phyloP scores from a whole-genome alignment of 2,888 invertebrate genomes.

The Rosalia funebris region DNA sequence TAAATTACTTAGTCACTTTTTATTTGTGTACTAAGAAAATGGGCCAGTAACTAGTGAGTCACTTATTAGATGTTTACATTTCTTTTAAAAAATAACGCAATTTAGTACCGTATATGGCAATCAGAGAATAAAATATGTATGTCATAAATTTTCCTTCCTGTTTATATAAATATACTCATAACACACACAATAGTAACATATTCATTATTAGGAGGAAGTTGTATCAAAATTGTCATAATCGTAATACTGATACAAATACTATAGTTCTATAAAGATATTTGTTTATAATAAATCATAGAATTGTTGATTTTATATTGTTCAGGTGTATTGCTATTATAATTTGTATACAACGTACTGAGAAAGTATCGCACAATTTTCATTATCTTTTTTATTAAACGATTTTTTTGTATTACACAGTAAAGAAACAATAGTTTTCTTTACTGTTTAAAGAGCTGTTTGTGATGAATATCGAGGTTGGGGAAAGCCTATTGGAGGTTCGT shows the following conservation, averaged over 20 bases:
- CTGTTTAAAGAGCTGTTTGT: too few species aligned
- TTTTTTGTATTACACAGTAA: too few species aligned
- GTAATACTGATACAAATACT: not conserved
- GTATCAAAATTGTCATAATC: not conserved
- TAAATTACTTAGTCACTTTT: constrained; percentile 2
- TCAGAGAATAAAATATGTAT: not conserved
- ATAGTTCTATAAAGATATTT: too few species aligned
- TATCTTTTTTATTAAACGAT: too few species aligned
- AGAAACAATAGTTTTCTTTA: too few species aligned
- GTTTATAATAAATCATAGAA: too few species aligned
- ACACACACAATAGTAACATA: not conserved
- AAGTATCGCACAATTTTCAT: too few species aligned
- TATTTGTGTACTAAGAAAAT: not conserved
- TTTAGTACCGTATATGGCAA: not conserved
- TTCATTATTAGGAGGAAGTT: not conserved
- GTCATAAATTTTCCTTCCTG: constrained; percentile 6
- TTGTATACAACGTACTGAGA: too few species aligned
- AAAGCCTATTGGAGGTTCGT: too few species aligned
- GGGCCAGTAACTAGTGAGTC: not conserved
- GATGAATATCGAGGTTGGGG: too few species aligned
- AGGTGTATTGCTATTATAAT: too few species aligned
- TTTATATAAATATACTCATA: not conserved
- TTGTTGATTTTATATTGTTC: too few species aligned
- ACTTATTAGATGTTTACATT: constrained; percentile 1
- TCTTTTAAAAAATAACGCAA: not conserved